A percentile compares a stretch with the other conserved stretches of the same genome.
phyloP scores from a whole-genome alignment of 1,140 invertebrate genomes.

The Ganaspis sp. region DNA sequence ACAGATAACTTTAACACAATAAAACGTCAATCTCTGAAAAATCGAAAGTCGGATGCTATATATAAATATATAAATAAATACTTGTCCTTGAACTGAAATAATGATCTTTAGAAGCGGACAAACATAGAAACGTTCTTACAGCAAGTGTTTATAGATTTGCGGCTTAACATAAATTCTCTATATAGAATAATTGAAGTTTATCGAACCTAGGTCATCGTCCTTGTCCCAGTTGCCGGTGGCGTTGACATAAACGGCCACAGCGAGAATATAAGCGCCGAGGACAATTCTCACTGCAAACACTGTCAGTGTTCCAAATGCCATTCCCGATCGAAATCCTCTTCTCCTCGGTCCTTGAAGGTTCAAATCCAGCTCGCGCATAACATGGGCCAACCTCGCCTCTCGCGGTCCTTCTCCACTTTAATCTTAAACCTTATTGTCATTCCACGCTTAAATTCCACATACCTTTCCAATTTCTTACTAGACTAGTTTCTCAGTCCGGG shows the following conservation, averaged over 20 bases:
- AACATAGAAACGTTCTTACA: background rate
- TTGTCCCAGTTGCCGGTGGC: slow-evolving; percentile 72
- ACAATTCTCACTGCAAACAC: slow-evolving; percentile 64
- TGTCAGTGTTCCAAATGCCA: slow-evolving; percentile 64
- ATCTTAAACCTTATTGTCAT: slow-evolving; percentile 65
- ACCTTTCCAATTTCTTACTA: slow-evolving; percentile 43
- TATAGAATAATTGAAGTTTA: slow-evolving; percentile 12
- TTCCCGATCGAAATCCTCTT: slow-evolving; percentile 58
- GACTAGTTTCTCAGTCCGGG: background rate
- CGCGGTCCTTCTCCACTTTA: slow-evolving; percentile 46
- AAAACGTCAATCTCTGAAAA: no score
- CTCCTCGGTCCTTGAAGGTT: slow-evolving; percentile 52
- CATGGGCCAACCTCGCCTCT: slow-evolving; percentile 51
- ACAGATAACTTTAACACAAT: no score
- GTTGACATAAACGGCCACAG: slow-evolving; percentile 64
- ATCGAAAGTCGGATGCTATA: no score
- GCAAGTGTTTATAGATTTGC: background rate
- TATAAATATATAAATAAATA: no score
- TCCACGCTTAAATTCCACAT: slow-evolving; percentile 57
- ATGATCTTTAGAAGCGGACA: no score
- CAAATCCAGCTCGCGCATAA: slow-evolving; percentile 63
- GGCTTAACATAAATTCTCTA: background rate
- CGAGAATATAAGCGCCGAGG: slow-evolving; percentile 65
- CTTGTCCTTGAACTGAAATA: background rate
- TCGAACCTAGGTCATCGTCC: slow-evolving; percentile 71